These are phyloP conservation scores for Lepisosteus oculatus DNA, from an alignment of 2,113 vertebrate species.

Conservation along the genomic window DNA sequence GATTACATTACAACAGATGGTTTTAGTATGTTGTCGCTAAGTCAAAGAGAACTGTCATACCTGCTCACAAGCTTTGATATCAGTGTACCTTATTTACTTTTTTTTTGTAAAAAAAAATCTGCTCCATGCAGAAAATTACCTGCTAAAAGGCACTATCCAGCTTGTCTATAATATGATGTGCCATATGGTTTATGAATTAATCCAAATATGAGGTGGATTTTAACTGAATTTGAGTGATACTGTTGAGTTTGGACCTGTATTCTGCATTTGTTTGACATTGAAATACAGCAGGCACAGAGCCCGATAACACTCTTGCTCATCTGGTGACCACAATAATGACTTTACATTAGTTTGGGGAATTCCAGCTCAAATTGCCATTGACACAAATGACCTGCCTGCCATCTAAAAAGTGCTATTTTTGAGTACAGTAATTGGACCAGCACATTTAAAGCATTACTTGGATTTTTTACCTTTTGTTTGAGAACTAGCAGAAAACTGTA, in stretches of 20 bases:
- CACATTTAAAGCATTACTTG: no score
- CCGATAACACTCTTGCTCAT: slow-evolving; percentile 2
- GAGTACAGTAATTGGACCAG: no score
- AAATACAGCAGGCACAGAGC: not conserved
- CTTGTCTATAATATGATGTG: not conserved
- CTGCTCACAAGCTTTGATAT: not conserved
- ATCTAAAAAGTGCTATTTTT: not conserved
- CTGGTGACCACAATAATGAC: not conserved
- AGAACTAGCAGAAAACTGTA: no score
- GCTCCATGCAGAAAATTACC: not conserved
- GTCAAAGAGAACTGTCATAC: slow-evolving; percentile 6
- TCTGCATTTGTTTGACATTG: slow-evolving; percentile 13
- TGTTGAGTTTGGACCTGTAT: not conserved
- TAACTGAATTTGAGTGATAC: not conserved
- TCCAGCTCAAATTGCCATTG: not conserved
- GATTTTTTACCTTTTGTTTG: no score
- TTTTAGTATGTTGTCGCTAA: not conserved
- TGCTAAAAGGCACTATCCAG: slow-evolving; percentile 3
- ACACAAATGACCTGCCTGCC: not conserved
- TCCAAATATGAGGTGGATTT: not conserved
- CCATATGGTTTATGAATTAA: slow-evolving; percentile 10
- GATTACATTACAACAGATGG: slow-evolving; percentile 14
- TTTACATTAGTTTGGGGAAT: no score
- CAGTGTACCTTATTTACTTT: not conserved
- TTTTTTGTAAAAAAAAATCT: not conserved